Base-by-base conservation (phyloP, 2,888 invertebrate species). In the Onthophagus sagittarius region DNA sequence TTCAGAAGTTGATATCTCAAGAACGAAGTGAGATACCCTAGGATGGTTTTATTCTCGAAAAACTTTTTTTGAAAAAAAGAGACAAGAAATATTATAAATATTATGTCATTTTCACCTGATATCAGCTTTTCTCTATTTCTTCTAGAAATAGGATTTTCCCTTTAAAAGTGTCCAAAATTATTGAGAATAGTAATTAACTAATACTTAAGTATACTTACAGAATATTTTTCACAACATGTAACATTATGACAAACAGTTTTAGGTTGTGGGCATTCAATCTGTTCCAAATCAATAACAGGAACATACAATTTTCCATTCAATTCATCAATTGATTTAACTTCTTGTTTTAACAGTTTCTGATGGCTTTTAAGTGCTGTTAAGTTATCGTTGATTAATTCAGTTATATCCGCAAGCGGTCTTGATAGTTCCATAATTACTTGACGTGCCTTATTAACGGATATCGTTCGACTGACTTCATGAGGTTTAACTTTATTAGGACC, bases 341-440 rank as follows among this genome's bases (percentile, higher is more conserved):
- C 76, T 11, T 71, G 32, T 7, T 70, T 15, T 9, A 77, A 32
- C 0, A 31, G 13, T 14, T 71, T 65, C 14, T 80, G 65, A 64
- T 84, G 83, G 9, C 78, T 79, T 67, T 81, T 74, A 72, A 84
- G 75, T 13, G 79, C 76, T 4, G 73, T 74, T 7, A 84, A 75
- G 72, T 85, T 85, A 70, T 83, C 82, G 23, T 81, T 75, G 63
- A 85, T 82, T 5, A 82, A 75, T 69, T 84, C 81, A 0, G 81
- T 79, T 67, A 84, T 83, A 71, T 85, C 84, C 5, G 83, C 82
- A 71, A 85, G 76, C 0, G 85, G 85, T 76, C 82, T 80, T 0
- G 82, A 78, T 14, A 85, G 74, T 23, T 84, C 81, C 31, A 80
- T 76, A 33, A 85, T 82, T 13, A 82, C 73, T 69, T 82, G 78